A percentile compares a stretch with the other conserved stretches of the same genome.
These are phyloP conservation scores for Choloepus hoffmanni DNA, from an alignment of 2,113 vertebrate genomes.

Conservation along the genomic window DNA sequence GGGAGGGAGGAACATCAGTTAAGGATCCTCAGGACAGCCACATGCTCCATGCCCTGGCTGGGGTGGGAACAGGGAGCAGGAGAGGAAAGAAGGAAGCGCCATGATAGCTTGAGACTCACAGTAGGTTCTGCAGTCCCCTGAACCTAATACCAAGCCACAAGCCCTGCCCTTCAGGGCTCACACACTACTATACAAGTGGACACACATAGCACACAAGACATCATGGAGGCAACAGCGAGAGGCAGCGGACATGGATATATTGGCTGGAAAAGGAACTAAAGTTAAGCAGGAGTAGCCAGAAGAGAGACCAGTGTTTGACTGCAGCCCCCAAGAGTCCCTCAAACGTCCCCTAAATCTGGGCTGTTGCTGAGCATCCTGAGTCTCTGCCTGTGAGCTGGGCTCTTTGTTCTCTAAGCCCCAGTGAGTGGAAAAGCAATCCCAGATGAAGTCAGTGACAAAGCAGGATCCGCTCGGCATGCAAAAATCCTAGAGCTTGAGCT, in stretches of 20 bases:
- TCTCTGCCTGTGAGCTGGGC: conserved; percentile 76
- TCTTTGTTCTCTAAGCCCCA: conserved; percentile 74
- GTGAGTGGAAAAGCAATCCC: conserved; percentile 74
- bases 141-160: conserved; percentile 77
- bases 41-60: conserved; percentile 81
- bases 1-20: conserved; percentile 72
- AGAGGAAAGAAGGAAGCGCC: conserved; percentile 1
- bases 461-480: conserved; percentile 77
- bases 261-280: conserved; percentile 70
- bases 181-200: conserved; percentile 78
- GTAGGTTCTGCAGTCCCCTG: conserved; percentile 48
- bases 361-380: conserved; percentile 60
- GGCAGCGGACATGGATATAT: conserved; percentile 51
- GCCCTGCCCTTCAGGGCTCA: conserved; percentile 83
- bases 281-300: conserved; percentile 67
- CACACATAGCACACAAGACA: conserved; percentile 70
- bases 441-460: conserved; percentile 74
- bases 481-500: conserved; percentile 73
- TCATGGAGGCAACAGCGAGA: conserved; percentile 73
- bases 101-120: conserved; percentile 64
- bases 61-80: not conserved
- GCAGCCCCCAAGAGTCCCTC: conserved; percentile 60
- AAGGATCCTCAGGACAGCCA: conserved; percentile 78
- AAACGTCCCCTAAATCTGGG: conserved; percentile 69
- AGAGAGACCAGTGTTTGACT: conserved; percentile 68